Evolutionary conservation across 2,888 invertebrate genomes (phyloP), one percentile per base, ranked within the genome.

Genomic region (Plutella xylostella): DNA sequence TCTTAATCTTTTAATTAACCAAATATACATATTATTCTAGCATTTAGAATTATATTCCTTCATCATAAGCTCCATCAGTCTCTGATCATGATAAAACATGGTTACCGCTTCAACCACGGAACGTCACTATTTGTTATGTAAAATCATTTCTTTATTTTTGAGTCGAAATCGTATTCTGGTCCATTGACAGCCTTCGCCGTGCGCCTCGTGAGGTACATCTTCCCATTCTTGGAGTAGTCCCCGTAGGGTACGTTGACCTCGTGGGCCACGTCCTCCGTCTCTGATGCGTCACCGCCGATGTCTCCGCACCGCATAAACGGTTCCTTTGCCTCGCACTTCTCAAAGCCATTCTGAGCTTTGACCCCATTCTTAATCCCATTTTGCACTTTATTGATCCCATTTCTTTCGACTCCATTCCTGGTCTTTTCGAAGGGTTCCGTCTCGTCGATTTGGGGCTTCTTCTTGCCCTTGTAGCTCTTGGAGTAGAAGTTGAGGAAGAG

Each of bases 401-500:
- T 66, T 40, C 56, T 60, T 52, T 60, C 60, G 15, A 55, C 54
- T n/a, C 66, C 65, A 33, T 70, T 71, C 28, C 56, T 59, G 19
- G 50, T 51, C 43, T 57, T 68, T 3, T 59, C 54, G 14, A 58
- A 58, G 51, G 63, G 63, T 1, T 61, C 57, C 45, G 63, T 39
- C n/a, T n/a, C n/a, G n/a, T n/a, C n/a, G n/a, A n/a, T n/a, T n/a
- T n/a, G n/a, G 1, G 17, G 15, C 22, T 48, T 57, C 44, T 45
- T 3, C 52, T 37, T 42, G 3, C 11, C 12, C 12, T 45, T 79
- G 63, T 90, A 90, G 49, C 85, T 87, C 47, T 84, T 85, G 1
- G 85, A 61, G 61, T 90, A 90, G 63, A 90, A 90, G 54, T 88
- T 87, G 34, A 87, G 82, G 61, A 91, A 91, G 30, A 91, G 77